phyloP scores from a whole-genome alignment of 1,140 invertebrate genomes.

The Yoshiicerus persimilis region DNA sequence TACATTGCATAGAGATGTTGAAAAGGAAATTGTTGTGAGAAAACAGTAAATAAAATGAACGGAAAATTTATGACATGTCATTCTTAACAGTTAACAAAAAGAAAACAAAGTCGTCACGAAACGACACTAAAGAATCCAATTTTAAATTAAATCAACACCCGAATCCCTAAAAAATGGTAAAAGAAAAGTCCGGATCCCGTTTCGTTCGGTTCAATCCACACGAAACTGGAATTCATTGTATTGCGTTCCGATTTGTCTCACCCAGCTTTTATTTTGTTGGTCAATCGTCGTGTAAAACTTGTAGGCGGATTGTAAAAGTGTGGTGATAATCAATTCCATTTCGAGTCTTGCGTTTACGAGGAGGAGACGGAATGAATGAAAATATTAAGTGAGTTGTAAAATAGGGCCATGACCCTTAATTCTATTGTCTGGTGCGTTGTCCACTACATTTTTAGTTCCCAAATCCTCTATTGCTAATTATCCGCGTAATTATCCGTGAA shows the following conservation, averaged over 20 bases:
- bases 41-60: no score
- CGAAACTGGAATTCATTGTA: neutral
- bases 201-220: neutral
- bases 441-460: no score
- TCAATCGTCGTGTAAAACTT: no score
- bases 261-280: no score
- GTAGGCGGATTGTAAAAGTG: neutral
- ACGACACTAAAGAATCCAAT: neutral
- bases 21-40: no score
- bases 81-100: neutral
- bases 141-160: neutral
- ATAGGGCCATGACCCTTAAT: neutral
- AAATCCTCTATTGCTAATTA: no score
- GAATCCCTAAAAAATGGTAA: neutral
- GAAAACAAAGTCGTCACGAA: neutral
- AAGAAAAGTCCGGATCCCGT: neutral
- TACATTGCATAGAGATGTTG: no score
- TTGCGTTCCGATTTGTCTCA: neutral
- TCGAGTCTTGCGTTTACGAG: no score
- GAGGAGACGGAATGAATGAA: neutral
- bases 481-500: no score
- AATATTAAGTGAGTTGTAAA: neutral
- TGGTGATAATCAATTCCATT: neutral
- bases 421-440: no score
- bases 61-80: neutral